phyloP scores from a whole-genome alignment of 1,140 invertebrate species.

The Procambarus clarkii region DNA sequence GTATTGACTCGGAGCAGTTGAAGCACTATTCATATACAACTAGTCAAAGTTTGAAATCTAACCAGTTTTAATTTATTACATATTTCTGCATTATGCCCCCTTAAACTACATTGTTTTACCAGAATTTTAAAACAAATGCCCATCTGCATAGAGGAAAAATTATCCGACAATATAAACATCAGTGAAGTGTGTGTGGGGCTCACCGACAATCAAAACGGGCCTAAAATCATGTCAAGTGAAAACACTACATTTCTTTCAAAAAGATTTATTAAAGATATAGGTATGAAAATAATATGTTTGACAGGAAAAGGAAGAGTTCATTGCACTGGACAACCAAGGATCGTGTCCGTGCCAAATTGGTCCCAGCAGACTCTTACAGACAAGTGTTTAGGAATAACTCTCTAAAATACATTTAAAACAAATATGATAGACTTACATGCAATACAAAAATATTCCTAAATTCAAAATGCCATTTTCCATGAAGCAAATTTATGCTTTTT shows the following conservation, averaged over 20 bases:
- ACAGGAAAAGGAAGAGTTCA: constrained; percentile 4
- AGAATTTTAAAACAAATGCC: too few relatives aligned
- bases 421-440: neutral
- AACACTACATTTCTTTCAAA: neutral
- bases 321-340: neutral
- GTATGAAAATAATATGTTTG: constrained; percentile 3
- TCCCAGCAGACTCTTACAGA: neutral
- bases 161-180: too few relatives aligned
- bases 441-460: neutral
- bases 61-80: too few relatives aligned
- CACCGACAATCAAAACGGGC: too few relatives aligned
- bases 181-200: too few relatives aligned
- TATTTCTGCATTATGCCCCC: too few relatives aligned
- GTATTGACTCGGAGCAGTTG: too few relatives aligned
- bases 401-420: neutral
- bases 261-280: constrained; percentile 19
- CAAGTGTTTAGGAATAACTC: neutral
- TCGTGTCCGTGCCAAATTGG: neutral
- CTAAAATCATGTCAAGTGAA: neutral
- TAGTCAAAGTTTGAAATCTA: too few relatives aligned
- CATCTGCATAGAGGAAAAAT: too few relatives aligned
- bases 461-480: neutral
- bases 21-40: too few relatives aligned
- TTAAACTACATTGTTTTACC: too few relatives aligned
- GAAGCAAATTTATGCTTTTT: neutral